These are phyloP conservation scores for Anas acuta DNA, from an alignment of 2,797 vertebrate species.

Conservation along the genomic window DNA sequence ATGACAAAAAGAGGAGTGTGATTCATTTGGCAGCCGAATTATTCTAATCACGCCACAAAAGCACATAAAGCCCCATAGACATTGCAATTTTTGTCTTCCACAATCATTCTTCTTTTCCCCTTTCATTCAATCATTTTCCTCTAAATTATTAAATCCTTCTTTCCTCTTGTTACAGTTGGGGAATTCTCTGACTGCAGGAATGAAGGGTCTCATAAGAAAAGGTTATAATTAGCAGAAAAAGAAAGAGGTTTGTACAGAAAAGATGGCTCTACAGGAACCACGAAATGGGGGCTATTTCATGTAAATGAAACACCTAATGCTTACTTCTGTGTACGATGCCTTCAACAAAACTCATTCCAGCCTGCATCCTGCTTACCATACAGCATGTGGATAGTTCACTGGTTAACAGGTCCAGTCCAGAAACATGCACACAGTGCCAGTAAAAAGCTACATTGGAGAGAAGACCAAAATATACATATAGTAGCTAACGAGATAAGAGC, in stretches of 20 bases:
- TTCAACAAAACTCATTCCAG: constrained; percentile 51
- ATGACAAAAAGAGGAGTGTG: constrained; percentile 30
- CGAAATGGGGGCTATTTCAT: constrained; percentile 61
- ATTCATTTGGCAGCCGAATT: constrained; percentile 75
- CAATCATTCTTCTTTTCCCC: neutral
- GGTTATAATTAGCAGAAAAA: constrained; percentile 61
- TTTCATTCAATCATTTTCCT: constrained; percentile 42
- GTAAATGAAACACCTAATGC: constrained; percentile 48
- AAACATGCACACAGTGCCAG: neutral
- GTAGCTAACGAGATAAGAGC: neutral
- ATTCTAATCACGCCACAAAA: constrained; percentile 72
- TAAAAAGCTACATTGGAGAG: neutral
- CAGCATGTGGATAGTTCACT: neutral
- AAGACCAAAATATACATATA: neutral
- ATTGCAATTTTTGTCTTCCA: constrained; percentile 44
- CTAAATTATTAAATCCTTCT: constrained; percentile 55
- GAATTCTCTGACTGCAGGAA: constrained; percentile 53
- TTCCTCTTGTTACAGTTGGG: constrained; percentile 37
- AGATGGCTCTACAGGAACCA: constrained; percentile 17
- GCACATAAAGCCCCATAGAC: constrained; percentile 40
- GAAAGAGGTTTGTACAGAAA: constrained; percentile 42
- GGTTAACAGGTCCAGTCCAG: constrained; percentile 22
- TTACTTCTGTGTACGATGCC: constrained; percentile 36
- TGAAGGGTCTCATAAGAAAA: constrained; percentile 33
- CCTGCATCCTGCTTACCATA: neutral